A percentile compares a stretch with the other conserved stretches of the same genome.
Evolutionary conservation across 2,888 invertebrate genomes (phyloP).

Genomic region (Boloria selene): DNA sequence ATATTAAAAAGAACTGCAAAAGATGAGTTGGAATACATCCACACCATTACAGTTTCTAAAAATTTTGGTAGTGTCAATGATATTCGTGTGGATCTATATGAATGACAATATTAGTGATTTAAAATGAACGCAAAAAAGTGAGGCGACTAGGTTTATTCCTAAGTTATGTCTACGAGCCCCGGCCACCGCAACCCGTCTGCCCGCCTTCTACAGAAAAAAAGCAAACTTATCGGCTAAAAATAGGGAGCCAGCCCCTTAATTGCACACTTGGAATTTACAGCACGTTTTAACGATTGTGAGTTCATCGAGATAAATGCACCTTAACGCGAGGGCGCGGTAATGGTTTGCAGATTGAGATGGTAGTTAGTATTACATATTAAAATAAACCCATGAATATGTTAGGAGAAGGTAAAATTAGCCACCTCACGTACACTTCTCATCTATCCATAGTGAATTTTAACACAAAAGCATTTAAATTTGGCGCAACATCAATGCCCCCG

Average conservation of each 20-base stretch:
- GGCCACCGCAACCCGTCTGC: constrained; percentile 54
- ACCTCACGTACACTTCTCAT: constrained; percentile 40
- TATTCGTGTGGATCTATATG: constrained; percentile 14
- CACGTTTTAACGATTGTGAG: constrained; percentile 67
- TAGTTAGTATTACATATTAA: constrained; percentile 53
- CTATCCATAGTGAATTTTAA: constrained; percentile 43
- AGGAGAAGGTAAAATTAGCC: constrained; percentile 31
- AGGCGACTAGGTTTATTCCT: constrained; percentile 31
- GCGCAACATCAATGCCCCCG: constrained; percentile 31
- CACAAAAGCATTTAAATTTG: constrained; percentile 42
- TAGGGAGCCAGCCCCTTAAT: constrained; percentile 70
- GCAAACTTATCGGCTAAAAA: constrained; percentile 66
- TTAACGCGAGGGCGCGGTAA: constrained; percentile 53
- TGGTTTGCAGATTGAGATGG: constrained; percentile 50
- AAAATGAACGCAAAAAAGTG: constrained; percentile 22
- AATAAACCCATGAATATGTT: constrained; percentile 43
- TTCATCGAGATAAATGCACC: constrained; percentile 50
- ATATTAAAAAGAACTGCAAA: too few species aligned
- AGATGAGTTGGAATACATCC: too few species aligned
- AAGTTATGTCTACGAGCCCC: constrained; percentile 43
- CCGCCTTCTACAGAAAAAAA: constrained; percentile 55
- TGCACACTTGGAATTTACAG: constrained; percentile 73
- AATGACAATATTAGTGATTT: constrained; percentile 15
- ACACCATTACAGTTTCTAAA: too few species aligned
- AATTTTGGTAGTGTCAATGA: too few species aligned